phyloP scores from a whole-genome alignment of 2,888 invertebrate genomes.

The Prosopocoilus inquinatus region DNA sequence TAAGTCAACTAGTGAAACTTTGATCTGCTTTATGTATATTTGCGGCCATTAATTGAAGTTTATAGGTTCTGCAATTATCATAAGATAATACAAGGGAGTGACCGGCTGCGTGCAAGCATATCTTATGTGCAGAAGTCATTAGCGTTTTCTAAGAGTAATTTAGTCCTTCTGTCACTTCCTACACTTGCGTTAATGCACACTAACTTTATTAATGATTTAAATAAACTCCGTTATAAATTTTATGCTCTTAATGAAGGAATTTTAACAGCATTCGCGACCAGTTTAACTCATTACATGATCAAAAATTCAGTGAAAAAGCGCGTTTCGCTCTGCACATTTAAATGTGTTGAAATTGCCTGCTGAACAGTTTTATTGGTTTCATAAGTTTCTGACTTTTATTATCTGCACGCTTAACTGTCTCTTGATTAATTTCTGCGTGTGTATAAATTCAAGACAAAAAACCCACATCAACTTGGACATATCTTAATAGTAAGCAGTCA shows the following conservation, averaged over 20 bases:
- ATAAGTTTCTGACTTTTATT: no score
- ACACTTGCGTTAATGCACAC: conserved; percentile 33
- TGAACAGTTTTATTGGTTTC: no score
- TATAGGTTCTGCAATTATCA: conserved; percentile 52
- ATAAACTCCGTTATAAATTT: conserved; percentile 26
- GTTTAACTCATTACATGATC: background rate
- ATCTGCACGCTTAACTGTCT: no score
- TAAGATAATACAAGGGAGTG: conserved; percentile 51
- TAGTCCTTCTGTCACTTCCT: conserved; percentile 40
- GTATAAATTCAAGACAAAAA: no score
- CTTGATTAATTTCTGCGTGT: no score
- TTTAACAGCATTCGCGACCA: conserved; percentile 13
- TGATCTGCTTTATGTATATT: conserved; percentile 51
- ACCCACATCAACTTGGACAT: no score
- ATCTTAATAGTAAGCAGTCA: no score
- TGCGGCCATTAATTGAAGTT: conserved; percentile 52
- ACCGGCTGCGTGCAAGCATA: conserved; percentile 37
- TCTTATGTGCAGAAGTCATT: conserved; percentile 31
- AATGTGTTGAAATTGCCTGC: background rate
- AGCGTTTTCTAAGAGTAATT: conserved; percentile 31
- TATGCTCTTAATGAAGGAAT: conserved; percentile 16
- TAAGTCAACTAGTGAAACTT: conserved; percentile 50
- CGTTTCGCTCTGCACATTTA: background rate
- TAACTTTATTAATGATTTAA: conserved; percentile 26
- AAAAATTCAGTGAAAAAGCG: background rate